Percentiles rank a stretch among this genome's conserved stretches.
Conservation (phyloP, 2,888 invertebrate species). For the Sacculina carcini region DNA sequence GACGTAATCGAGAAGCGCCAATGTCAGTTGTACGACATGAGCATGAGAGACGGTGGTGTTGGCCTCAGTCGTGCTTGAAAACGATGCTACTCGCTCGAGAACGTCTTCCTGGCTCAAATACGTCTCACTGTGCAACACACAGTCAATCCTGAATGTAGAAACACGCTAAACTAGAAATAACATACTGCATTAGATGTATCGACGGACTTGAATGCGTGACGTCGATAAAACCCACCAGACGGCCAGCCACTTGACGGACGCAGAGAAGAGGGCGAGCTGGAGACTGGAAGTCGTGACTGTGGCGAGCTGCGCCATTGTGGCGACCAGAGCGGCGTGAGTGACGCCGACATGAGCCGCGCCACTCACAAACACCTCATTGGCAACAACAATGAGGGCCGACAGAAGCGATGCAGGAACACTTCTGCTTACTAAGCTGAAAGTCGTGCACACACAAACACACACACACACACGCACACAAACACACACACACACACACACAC, state of each 20-base stretch:
- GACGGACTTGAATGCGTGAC: no score
- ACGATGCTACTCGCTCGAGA: background rate
- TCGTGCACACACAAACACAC: no score
- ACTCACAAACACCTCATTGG: no score
- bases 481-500: no score
- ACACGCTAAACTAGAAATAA: background rate
- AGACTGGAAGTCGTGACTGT: constrained; percentile 57
- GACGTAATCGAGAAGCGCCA: constrained; percentile 56
- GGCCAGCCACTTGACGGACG: constrained; percentile 49
- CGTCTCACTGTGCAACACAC: constrained; percentile 23
- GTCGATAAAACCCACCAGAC: constrained; percentile 15
- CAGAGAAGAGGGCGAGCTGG: constrained; percentile 50
- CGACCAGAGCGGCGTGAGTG: constrained; percentile 51
- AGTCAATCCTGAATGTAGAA: constrained; percentile 1
- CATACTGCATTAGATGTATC: no score
- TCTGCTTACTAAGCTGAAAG: no score
- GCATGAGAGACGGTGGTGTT: constrained; percentile 15
- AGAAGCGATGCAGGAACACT: no score
- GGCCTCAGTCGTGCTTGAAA: background rate
- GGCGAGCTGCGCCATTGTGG: constrained; percentile 53
- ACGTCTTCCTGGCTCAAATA: constrained; percentile 1
- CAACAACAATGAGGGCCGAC: no score
- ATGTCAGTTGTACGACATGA: constrained; percentile 42
- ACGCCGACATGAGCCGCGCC: no score
- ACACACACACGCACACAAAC: no score